Evolutionary conservation across 1,140 invertebrate species (phyloP), one percentile per base, ranked within the genome.

Genomic region (Bombus polaris): DNA sequence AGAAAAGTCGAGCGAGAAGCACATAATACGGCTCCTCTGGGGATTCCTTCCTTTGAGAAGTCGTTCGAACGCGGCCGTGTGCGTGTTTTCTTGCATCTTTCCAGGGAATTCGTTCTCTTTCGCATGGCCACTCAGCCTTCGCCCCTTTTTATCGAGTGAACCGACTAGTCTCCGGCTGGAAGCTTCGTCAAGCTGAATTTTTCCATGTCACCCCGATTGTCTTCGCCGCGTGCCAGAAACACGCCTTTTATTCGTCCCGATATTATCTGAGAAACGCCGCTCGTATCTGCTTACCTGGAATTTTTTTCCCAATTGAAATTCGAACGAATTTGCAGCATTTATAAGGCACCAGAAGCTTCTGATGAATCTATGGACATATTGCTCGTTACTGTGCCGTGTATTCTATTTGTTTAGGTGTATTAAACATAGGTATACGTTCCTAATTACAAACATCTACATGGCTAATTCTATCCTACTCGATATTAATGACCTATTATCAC

Each of bases 21-120:
- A 89, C 83, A 83, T 90, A 90, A 90, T 85, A 90, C 87, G 81
- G 66, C 81, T 90, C 89, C 86, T 76, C 76, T 68, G 72, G 87
- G 77, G 87, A 87, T 90, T 82, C 86, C 84, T 88, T 89, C 77
- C 74, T 90, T 81, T 75, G 80, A 81, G 74, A 75, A 85, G 90
- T 88, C 86, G 80, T 75, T 77, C 59, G 44, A 72, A n/a, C 84
- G 79, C 77, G 70, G 35, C 57, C 65, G 44, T 77, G 80, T 85
- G 86, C 86, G 72, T 86, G 86, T 90, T 90, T 88, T 78, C 82
- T 66, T 77, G 70, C 81, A 62, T 77, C 76, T 44, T 77, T 53
- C 68, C 53, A 71, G 80, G 66, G 78, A 83, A 85, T 84, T 84
- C 77, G 28, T 28, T 44, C 65, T 77, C 32, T 42, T 65, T 77